Evolutionary conservation across 2,797 vertebrate genomes (phyloP).

Genomic region (Pseudopleuronectes americanus): DNA sequence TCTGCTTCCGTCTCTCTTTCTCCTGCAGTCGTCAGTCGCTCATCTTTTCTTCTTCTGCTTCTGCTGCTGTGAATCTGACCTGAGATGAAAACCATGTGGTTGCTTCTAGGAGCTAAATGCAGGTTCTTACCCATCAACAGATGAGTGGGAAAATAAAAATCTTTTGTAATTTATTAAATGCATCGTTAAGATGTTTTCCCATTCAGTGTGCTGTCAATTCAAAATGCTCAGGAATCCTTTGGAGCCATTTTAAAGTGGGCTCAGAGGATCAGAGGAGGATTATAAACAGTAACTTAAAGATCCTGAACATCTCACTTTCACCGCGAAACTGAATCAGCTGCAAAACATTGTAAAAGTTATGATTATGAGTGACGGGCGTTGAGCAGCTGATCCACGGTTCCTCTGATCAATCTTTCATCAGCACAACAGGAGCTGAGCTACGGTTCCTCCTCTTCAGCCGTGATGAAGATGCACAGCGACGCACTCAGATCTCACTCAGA

Average conservation of each 20-base stretch:
- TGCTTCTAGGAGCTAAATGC: neutral
- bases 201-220: slow-evolving; percentile 15
- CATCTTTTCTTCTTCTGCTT: too few species aligned
- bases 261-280: slow-evolving; percentile 57
- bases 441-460: slow-evolving; percentile 39
- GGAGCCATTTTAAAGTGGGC: slow-evolving; percentile 32
- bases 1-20: neutral
- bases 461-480: slow-evolving; percentile 13
- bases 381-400: neutral
- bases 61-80: too few species aligned
- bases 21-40: slow-evolving; percentile 8
- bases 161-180: neutral
- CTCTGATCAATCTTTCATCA: slow-evolving; percentile 17
- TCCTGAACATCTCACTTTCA: slow-evolving; percentile 27
- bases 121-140: neutral
- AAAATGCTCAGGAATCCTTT: slow-evolving; percentile 27
- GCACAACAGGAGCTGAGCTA: neutral
- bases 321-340: slow-evolving; percentile 28
- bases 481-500: slow-evolving; percentile 24
- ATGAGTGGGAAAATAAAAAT: neutral
- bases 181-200: slow-evolving; percentile 1
- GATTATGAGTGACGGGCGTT: neutral
- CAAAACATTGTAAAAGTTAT: neutral
- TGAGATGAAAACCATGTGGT: too few species aligned
- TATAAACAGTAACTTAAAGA: slow-evolving; percentile 42